A percentile compares a stretch with the other conserved stretches of the same genome.
Conservation (phyloP, 1,140 invertebrate genomes). For the Neelides sp. region DNA sequence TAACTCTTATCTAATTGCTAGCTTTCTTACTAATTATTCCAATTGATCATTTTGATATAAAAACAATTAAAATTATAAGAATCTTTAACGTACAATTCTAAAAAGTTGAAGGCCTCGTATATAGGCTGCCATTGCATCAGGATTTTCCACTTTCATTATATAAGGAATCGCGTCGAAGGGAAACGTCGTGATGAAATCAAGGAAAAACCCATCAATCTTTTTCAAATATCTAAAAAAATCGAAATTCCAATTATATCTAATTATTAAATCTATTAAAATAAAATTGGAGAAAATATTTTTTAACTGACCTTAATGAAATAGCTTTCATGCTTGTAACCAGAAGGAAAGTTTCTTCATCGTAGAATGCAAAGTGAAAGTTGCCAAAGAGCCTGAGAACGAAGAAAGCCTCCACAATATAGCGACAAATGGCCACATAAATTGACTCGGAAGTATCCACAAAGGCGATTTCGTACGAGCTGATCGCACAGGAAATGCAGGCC, state of each 20-base stretch:
- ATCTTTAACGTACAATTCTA: slow-evolving; percentile 16
- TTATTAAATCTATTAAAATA: neutral
- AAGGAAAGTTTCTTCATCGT: slow-evolving; percentile 10
- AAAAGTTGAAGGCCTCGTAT: slow-evolving; percentile 21
- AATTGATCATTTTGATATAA: neutral
- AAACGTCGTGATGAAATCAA: slow-evolving; percentile 21
- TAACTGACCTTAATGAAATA: slow-evolving; percentile 9
- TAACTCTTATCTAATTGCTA: too few relatives aligned
- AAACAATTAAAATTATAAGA: too few relatives aligned
- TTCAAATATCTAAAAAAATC: slow-evolving; percentile 7
- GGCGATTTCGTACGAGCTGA: slow-evolving; percentile 20
- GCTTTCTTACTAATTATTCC: neutral
- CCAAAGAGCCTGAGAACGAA: slow-evolving; percentile 23
- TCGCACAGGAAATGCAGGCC: slow-evolving; percentile 19
- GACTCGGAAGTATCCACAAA: slow-evolving; percentile 4
- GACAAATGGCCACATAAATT: neutral
- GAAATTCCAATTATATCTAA: neutral
- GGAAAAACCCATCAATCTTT: slow-evolving; percentile 14
- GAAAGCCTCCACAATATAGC: slow-evolving; percentile 14
- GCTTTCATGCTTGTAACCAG: slow-evolving; percentile 5
- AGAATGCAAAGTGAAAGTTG: slow-evolving; percentile 25
- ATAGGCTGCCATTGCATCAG: neutral
- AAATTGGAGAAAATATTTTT: neutral
- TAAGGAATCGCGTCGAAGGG: slow-evolving; percentile 12
- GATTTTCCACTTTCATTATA: neutral